Conservation (phyloP, 2,888 invertebrate species). For the Sinhomidia bicolor region DNA sequence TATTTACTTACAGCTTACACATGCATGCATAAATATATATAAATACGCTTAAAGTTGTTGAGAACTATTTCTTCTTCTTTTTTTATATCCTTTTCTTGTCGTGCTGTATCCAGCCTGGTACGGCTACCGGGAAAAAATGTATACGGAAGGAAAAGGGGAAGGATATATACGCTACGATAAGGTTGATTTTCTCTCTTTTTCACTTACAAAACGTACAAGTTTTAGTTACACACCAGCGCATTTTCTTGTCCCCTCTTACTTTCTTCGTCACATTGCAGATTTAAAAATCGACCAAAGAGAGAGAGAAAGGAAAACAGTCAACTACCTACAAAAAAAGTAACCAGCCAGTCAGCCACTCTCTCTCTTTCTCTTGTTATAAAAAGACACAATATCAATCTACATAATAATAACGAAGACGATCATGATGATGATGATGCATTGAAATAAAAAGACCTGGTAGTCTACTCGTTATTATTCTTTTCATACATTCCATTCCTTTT, state of each 20-base stretch:
- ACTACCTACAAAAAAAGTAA: conserved; percentile 24
- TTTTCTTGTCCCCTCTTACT: neutral
- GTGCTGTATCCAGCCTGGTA: conserved; percentile 66
- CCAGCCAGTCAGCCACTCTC: neutral
- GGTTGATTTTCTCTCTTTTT: neutral
- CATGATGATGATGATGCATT: neutral
- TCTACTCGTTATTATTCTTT: neutral
- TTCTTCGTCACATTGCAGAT: conserved; percentile 20
- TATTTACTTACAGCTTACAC: conserved; percentile 34
- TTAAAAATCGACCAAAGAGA: conserved; percentile 55
- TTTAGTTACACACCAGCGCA: conserved; percentile 16
- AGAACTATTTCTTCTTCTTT: neutral
- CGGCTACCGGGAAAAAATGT: conserved; percentile 39
- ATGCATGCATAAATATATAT: conserved; percentile 13
- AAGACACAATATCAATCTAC: conserved; percentile 12
- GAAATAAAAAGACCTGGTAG: conserved; percentile 1
- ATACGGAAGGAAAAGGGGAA: neutral
- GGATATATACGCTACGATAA: neutral
- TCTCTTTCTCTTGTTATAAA: neutral
- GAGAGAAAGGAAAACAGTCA: conserved; percentile 2
- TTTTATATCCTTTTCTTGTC: neutral
- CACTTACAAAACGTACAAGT: neutral
- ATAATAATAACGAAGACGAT: conserved; percentile 14
- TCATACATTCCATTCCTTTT: too few species aligned
- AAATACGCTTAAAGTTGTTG: neutral